Base-by-base conservation (phyloP, 2,888 invertebrate genomes). In the Blomia tropicalis region DNA sequence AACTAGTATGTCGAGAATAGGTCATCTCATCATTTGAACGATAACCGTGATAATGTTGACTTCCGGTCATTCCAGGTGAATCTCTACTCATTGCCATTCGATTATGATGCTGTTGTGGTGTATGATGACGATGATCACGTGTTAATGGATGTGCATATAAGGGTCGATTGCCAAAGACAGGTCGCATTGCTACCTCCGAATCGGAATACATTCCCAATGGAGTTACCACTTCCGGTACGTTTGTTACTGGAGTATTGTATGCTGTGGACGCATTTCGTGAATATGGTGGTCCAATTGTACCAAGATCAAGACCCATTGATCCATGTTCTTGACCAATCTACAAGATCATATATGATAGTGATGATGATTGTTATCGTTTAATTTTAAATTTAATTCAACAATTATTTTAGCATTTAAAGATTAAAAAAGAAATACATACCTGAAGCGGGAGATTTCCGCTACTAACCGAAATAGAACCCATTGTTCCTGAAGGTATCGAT, bases 271-370 rank as follows among this genome's bases (percentile, higher is more conserved):
- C 51, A 27, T 47, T 47, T 47, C 51, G 51, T 7, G 7, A 11
- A n/a, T 47, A 47, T 7, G 54, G 36, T 51, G 62, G 19, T 44
- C 11, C n/a, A 44, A 25, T 25, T 69, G 86, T 85, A 69, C 87
- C 87, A 67, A 85, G 77, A 76, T 92, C 91, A 76, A 88, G 83
- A 63, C 73, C 73, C 60, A 74, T 74, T 65, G 63, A 67, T 73
- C 73, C 73, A 70, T 71, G 64, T 65, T 73, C 73, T 56, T 73
- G 66, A 63, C 70, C 71, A 25, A 71, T 70, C 14, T 29, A 2
- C 1, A 32, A 17, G 11, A 27, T 17, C 11, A 43, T 61, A 27
- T 58, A 61, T 43, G 36, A 11, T 36, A 36, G 36, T 17, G 36
- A 11, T 17, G 17, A 36, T 11, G 36, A 11, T 17, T 17, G 36